Conservation (phyloP, 2,797 vertebrate genomes). For the Sarcophilus harrisii region DNA sequence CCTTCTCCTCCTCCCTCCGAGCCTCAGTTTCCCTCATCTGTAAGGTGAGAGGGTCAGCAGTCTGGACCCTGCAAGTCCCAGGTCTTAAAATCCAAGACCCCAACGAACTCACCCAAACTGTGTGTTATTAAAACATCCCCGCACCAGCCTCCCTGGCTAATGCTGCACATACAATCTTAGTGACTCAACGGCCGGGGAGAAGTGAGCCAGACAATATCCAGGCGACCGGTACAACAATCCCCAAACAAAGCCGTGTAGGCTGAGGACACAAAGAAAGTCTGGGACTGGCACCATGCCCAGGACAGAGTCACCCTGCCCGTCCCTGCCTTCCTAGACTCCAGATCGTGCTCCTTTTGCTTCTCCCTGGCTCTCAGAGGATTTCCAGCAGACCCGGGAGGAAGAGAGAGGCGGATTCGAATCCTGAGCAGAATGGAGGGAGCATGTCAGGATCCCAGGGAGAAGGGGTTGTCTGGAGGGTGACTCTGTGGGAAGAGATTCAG, state of each 20-base stretch:
- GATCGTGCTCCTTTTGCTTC: not conserved
- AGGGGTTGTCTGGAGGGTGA: not conserved
- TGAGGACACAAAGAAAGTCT: not conserved
- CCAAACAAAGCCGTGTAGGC: not conserved
- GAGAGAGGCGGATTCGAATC: fast-evolving
- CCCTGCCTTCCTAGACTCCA: not conserved
- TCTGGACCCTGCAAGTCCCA: not conserved
- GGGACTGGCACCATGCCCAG: not conserved
- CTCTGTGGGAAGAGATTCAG: not conserved
- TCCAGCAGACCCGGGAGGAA: not conserved
- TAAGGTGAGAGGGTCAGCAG: not conserved
- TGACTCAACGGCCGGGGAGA: not conserved
- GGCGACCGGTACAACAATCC: not conserved
- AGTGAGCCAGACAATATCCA: not conserved
- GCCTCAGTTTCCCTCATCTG: not conserved
- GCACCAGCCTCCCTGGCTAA: not conserved
- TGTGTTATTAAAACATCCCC: not conserved
- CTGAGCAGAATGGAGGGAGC: not conserved
- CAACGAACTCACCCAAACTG: not conserved
- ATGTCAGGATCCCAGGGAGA: not conserved
- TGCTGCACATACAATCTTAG: not conserved
- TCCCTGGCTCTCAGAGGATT: not conserved
- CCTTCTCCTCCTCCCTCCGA: not conserved
- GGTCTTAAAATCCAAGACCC: not conserved
- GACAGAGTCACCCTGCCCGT: not conserved